Evolutionary conservation across 2,113 vertebrate species (phyloP), one percentile per base, ranked within the genome.

Genomic region (Pogona vitticeps): DNA sequence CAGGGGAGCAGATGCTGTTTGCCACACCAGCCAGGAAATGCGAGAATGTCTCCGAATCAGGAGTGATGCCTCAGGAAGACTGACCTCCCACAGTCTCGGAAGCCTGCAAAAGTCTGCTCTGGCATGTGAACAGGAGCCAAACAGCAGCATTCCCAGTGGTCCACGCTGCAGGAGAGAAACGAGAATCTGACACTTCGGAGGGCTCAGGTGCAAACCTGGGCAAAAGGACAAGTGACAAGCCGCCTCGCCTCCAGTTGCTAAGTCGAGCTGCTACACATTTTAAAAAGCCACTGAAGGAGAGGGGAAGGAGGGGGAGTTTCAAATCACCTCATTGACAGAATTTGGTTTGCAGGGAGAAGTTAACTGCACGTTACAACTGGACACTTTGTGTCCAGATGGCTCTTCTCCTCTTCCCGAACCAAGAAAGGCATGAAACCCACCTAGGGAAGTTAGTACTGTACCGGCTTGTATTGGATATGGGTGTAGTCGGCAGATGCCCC

Each of bases 1-100:
- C 65, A 71, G 84, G 63, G 88, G 80, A 89, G 79, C 83, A 77
- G 83, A 77, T 72, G 83, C 46, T 58, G 21, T 76, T 88, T 77
- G 83, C 42, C n/a, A 76, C 36, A 42, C 78, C 78, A 85, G 83
- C 81, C 75, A 83, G 75, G 76, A 77, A 38, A 88, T 42, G 71
- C 33, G 52, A 59, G 71, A 42, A 70, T 21, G 2, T 46, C 78
- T 85, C 78, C 1, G 20, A 82, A 61, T 82, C 36, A n/a, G 61
- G 78, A 70, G 36, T 12, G 31, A 75, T 75, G 28, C 42, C 78
- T 82, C 71, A 20, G 40, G 84, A 82, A 86, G n/a, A 7, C 84
- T 77, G 65, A 63, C 56, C 58, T 76, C 56, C 38, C 2, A 2
- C 52, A 31, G 73, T 38, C 67, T 72, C 58, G 6, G 5, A 71